Conservation (phyloP, 2,113 vertebrate genomes). For the Hippolais icterina region DNA sequence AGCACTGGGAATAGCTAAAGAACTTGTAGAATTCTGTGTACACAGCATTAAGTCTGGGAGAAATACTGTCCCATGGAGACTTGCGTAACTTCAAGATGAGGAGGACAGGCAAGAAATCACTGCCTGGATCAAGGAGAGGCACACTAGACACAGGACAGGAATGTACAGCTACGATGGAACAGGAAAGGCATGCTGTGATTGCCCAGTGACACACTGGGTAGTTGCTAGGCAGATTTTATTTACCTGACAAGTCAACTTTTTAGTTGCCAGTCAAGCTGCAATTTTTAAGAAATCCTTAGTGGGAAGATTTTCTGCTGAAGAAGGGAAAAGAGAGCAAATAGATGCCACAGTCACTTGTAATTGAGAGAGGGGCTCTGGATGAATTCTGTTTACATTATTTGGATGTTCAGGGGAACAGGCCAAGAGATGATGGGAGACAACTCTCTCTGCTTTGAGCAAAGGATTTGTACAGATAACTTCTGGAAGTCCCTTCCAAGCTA, state of each 20-base stretch:
- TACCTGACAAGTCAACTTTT: neutral
- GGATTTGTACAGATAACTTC: neutral
- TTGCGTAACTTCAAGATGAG: neutral
- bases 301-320: neutral
- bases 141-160: neutral
- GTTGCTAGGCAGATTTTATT: neutral
- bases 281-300: neutral
- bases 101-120: neutral
- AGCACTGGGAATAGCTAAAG: neutral
- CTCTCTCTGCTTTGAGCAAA: neutral
- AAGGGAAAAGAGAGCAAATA: neutral
- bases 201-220: neutral
- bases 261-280: neutral
- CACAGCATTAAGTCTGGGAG: neutral
- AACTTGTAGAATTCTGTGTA: neutral
- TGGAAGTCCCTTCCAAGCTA: neutral
- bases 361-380: neutral
- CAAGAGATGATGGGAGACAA: neutral
- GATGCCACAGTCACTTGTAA: neutral
- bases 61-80: neutral
- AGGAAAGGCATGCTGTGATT: neutral
- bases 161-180: fast-evolving
- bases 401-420: neutral
- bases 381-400: neutral
- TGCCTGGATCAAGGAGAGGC: neutral